A percentile compares a stretch with the other conserved stretches of the same genome.
These are phyloP conservation scores for Enteromius thamalakanensis DNA, from an alignment of 2,797 vertebrate genomes.

Conservation along the genomic window DNA sequence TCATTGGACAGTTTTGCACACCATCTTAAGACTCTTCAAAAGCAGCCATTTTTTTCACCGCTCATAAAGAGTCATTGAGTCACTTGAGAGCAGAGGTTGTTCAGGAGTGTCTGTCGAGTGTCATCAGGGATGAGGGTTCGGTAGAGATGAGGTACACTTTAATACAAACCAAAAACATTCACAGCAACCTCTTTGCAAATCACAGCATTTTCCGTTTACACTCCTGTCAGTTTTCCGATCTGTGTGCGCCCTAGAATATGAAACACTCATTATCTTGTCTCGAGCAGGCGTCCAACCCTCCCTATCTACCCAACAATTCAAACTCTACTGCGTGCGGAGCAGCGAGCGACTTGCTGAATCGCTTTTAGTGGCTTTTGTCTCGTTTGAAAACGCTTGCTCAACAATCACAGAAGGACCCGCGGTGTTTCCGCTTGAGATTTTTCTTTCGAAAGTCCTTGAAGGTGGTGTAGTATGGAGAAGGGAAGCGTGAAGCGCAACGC, in stretches of 20 bases:
- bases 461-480: neutral
- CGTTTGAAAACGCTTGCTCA: slow-evolving; percentile 51
- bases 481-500: neutral
- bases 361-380: slow-evolving; percentile 34
- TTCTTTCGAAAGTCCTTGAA: slow-evolving; percentile 41
- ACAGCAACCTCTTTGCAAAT: slow-evolving; percentile 35
- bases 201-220: slow-evolving; percentile 29
- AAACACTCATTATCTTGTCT: slow-evolving; percentile 57
- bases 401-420: slow-evolving; percentile 32
- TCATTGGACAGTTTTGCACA: neutral
- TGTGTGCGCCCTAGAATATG: slow-evolving; percentile 44
- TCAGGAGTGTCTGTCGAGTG: slow-evolving; percentile 49
- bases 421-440: slow-evolving; percentile 42
- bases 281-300: slow-evolving; percentile 34
- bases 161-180: slow-evolving; percentile 30
- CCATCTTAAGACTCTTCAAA: neutral
- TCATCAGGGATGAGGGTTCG: neutral
- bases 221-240: slow-evolving; percentile 16
- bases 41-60: neutral
- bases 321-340: slow-evolving; percentile 8
- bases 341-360: slow-evolving; percentile 22
- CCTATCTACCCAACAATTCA: slow-evolving; percentile 28
- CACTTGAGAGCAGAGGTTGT: neutral
- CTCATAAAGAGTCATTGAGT: slow-evolving; percentile 7
- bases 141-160: slow-evolving; percentile 18